Conservation (phyloP, 2,113 vertebrate genomes). For the Melanerpes aurifrons region DNA sequence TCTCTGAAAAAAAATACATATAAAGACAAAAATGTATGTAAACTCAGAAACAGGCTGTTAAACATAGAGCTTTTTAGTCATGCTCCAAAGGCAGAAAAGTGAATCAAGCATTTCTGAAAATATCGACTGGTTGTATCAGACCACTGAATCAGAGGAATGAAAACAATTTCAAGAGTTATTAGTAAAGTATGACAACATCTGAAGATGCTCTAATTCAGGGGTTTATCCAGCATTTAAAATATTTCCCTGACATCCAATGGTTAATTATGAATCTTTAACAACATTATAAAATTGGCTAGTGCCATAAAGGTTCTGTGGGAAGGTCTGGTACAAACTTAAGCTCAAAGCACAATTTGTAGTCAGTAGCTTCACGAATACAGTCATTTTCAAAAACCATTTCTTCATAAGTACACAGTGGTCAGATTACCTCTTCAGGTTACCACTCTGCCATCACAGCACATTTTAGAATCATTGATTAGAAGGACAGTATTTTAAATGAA, state of each 20-base stretch:
- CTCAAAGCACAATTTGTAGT: background rate
- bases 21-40: background rate
- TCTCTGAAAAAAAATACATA: background rate
- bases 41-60: background rate
- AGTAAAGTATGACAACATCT: background rate
- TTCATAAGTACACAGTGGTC: background rate
- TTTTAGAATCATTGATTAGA: background rate
- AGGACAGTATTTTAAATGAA: background rate
- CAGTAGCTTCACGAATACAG: background rate
- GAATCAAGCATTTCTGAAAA: background rate
- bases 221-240: background rate
- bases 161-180: background rate
- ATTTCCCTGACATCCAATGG: background rate
- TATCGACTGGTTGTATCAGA: background rate
- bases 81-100: conserved; percentile 1
- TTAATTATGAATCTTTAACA: background rate
- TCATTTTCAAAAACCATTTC: background rate
- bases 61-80: background rate
- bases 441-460: background rate
- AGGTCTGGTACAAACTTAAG: background rate
- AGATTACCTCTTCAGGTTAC: background rate
- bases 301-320: background rate
- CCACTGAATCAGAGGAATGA: background rate
- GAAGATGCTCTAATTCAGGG: background rate
- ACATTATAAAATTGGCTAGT: background rate